These are phyloP conservation scores for Euspilapteryx auroguttella DNA, from an alignment of 2,888 invertebrate species.

Conservation along the genomic window DNA sequence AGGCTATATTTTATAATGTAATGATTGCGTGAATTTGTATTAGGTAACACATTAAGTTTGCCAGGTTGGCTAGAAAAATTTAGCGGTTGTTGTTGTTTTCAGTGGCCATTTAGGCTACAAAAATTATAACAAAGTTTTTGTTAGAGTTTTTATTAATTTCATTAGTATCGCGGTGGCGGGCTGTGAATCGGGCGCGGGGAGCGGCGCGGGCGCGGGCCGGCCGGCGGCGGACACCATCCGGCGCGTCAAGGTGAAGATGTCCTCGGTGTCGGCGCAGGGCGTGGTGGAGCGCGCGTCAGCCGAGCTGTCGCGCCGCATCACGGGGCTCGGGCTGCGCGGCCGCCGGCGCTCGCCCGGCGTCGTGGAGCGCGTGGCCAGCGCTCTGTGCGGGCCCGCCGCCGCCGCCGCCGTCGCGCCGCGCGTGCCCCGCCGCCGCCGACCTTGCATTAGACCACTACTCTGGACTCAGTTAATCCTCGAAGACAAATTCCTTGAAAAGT, in stretches of 20 bases:
- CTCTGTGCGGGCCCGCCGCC: constrained; percentile 73
- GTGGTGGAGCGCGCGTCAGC: constrained; percentile 91
- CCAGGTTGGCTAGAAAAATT: no score
- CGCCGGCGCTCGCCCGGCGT: constrained; percentile 66
- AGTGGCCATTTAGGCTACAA: no score
- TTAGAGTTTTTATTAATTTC: constrained; percentile 46
- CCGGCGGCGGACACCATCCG: constrained; percentile 46
- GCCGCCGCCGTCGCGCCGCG: constrained; percentile 25
- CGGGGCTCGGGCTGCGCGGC: constrained; percentile 74
- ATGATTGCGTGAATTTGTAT: no score
- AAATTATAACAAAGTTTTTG: constrained; percentile 63
- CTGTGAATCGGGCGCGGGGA: constrained; percentile 38
- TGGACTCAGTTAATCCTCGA: constrained; percentile 81
- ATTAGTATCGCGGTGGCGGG: constrained; percentile 50
- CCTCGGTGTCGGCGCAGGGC: constrained; percentile 85
- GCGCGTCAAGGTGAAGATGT: constrained; percentile 65
- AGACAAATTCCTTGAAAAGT: constrained; percentile 80
- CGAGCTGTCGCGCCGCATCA: constrained; percentile 86
- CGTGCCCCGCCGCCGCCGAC: constrained; percentile 41
- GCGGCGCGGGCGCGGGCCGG: constrained; percentile 28
- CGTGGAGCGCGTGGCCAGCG: constrained; percentile 86
- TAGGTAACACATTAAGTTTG: no score
- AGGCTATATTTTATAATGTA: no score
- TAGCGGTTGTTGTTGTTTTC: no score
- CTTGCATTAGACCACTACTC: constrained; percentile 61